Evolutionary conservation across 1,140 invertebrate species (phyloP).

Genomic region (Dolichoris vasculosae): DNA sequence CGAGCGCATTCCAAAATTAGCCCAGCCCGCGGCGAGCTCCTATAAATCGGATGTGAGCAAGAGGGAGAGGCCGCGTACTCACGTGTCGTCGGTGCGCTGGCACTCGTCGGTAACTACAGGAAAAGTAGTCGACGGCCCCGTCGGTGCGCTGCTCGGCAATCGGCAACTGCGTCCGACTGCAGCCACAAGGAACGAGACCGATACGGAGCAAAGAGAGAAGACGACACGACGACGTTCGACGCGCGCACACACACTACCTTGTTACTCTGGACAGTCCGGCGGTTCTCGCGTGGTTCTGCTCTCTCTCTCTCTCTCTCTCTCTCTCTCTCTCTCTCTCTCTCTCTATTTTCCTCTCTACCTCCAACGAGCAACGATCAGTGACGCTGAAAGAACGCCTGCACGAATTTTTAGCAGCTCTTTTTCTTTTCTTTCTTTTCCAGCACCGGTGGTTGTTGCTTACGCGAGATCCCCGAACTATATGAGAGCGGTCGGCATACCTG

Average conservation of each 20-base stretch:
- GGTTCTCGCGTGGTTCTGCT: slow-evolving; percentile 30
- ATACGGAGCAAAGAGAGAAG: not conserved
- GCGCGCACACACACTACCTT: not conserved
- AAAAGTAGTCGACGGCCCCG: not conserved
- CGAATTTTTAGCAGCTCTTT: not conserved
- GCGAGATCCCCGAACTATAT: too few relatives aligned
- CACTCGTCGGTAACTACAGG: not conserved
- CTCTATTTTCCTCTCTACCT: not conserved
- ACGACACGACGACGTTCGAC: not conserved
- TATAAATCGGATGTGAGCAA: not conserved
- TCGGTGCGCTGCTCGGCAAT: not conserved
- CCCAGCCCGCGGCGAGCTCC: too few relatives aligned
- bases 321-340: not conserved
- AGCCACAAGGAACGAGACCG: not conserved
- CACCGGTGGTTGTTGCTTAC: too few relatives aligned
- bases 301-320: not conserved
- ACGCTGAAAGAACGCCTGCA: slow-evolving; percentile 30
- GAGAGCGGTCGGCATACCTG: not conserved
- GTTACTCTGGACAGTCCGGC: not conserved
- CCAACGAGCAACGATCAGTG: not conserved
- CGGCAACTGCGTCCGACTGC: not conserved
- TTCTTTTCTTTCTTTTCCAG: not conserved
- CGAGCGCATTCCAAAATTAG: slow-evolving; percentile 21
- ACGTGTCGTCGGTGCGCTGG: slow-evolving; percentile 12
- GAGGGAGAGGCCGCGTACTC: slow-evolving; percentile 9